Evolutionary conservation across 1,140 invertebrate species (phyloP), one percentile per base, ranked within the genome.

Genomic region (Aphelenchoides besseyi): DNA sequence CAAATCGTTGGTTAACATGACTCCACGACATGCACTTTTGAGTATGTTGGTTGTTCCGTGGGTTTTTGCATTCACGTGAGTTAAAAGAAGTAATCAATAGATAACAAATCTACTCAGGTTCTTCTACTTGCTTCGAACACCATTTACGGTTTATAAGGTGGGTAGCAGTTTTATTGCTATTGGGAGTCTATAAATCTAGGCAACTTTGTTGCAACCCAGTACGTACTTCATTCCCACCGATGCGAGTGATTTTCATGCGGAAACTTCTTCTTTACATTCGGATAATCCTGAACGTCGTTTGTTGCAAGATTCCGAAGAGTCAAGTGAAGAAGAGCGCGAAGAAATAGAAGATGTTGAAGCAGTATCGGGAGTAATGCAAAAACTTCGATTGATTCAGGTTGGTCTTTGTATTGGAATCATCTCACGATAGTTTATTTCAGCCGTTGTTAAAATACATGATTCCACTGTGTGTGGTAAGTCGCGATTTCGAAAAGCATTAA

Each of bases 401-500:
- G 35, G 23, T 41, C 41, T 48, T 23, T 23, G 12, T 23, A 23
- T 48, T 23, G 41, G 12, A 16, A 12, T 48, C 23, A 23, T 48
- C 41, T 16, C 41, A 16, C 41, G 41, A 48, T 23, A 12, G 41
- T 48, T 48, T 23, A 3, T 18, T 33, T 18, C 32, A 74, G 71
- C 81, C 87, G 0, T 81, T 93, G n/a, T 71, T 92, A 2, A 89
- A 88, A 72, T 93, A 89, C 77, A 92, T 93, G 89, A 82, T 93
- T 70, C 92, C 92, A 0, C 84, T 94, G 1, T 88, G 87, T 0
- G 77, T 91, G 28, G 92, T 94, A n/a, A n/a, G n/a, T n/a, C n/a
- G n/a, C n/a, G n/a, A n/a, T n/a, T n/a, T n/a, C n/a, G n/a, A n/a
- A n/a, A n/a, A n/a, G n/a, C n/a, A n/a, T n/a, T n/a, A n/a, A n/a